These are phyloP conservation scores for Hirtodrosophila cameraria DNA, from an alignment of 2,888 invertebrate species.

Conservation along the genomic window DNA sequence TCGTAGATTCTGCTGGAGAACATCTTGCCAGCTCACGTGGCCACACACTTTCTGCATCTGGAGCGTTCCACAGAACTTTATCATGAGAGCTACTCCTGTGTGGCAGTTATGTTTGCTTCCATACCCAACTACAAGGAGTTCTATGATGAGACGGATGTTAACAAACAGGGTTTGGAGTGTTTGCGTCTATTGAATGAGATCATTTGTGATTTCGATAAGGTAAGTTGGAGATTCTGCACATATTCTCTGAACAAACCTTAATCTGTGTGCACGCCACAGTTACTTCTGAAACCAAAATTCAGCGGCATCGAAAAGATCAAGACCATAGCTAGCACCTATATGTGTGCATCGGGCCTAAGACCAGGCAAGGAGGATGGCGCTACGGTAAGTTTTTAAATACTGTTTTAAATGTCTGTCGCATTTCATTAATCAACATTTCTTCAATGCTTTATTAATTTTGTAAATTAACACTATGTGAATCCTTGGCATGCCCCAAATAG, in stretches of 20 bases:
- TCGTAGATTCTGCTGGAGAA: conserved; percentile 94
- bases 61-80: conserved; percentile 91
- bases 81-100: conserved; percentile 95
- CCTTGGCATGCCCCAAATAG: conserved; percentile 53
- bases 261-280: conserved; percentile 84
- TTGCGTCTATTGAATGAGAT: conserved; percentile 97
- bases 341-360: conserved; percentile 97
- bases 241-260: background rate
- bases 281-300: conserved; percentile 96
- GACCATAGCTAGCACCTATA: conserved; percentile 98
- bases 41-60: conserved; percentile 93
- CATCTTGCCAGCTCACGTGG: conserved; percentile 97
- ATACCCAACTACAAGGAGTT: conserved; percentile 99
- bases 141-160: conserved; percentile 98
- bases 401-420: background rate
- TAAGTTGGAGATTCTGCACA: conserved; percentile 73
- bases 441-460: conserved; percentile 65
- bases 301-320: conserved; percentile 99
- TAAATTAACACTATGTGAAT: conserved; percentile 53
- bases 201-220: conserved; percentile 99
- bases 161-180: conserved; percentile 97
- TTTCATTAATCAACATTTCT: conserved; percentile 45
- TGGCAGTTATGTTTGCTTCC: conserved; percentile 99
- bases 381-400: conserved; percentile 86
- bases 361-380: conserved; percentile 93